Evolutionary conservation across 1,140 invertebrate species (phyloP), one percentile per base, ranked within the genome.

Genomic region (Trichogramma pretiosum): DNA sequence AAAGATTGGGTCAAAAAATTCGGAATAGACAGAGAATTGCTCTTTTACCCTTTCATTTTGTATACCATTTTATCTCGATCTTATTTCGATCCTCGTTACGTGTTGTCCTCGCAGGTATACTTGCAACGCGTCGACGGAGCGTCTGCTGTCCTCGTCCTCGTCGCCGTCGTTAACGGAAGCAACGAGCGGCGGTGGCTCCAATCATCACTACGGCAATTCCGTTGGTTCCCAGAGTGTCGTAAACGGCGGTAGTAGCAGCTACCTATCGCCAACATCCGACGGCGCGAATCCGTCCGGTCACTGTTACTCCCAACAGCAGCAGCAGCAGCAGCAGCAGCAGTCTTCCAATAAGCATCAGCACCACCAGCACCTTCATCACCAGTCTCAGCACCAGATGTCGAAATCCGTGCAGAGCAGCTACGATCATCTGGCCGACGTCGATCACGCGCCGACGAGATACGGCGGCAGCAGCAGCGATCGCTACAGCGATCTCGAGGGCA

Each of bases 141-240:
- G 68, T 28, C 43, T 72, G 9, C 43, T 70, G 35, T 62, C 62
- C 14, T 67, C 66, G 4, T 67, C 64, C 23, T 76, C 75, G 50
- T 74, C 76, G 38, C 73, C 75, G 35, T 77, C 76, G 35, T 72
- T 73, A 48, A 70, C 72, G 46, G 75, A 76, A 50, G 67, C 74
- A 46, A 55, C 33, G 48, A 54, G 30, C 49, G 44, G 28, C 52
- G 50, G 33, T 30, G 2, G 16, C 19, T 5, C 23, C 45, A 1
- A 21, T 35, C 9, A 16, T 18, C 11, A 18, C 14, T 8, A 16
- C 13, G n/a, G 22, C 26, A 9, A 21, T 35, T 28, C 21, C n/a
- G n/a, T n/a, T n/a, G n/a, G n/a, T n/a, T n/a, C n/a, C n/a, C 49
- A 40, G 28, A 21, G 10, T 48, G 56, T 41, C 50, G 54, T 16